These are phyloP conservation scores for Nezara viridula DNA, from an alignment of 2,888 invertebrate genomes.

Conservation along the genomic window DNA sequence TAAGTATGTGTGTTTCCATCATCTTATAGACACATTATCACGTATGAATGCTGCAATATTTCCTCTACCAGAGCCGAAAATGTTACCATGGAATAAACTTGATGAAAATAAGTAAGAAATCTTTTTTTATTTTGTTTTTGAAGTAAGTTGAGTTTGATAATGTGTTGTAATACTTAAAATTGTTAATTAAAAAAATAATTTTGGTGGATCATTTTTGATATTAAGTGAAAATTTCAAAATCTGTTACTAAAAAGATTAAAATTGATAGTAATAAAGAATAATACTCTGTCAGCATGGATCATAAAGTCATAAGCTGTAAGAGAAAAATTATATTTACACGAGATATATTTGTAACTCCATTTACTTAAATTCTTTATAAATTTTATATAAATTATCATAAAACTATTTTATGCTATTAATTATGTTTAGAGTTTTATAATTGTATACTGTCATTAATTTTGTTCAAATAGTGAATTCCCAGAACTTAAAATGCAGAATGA, in stretches of 20 bases:
- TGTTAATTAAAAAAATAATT: background rate
- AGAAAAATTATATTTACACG: no score
- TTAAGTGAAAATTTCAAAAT: no score
- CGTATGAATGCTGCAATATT: constrained; percentile 42
- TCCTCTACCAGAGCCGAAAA: constrained; percentile 12
- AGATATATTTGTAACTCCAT: no score
- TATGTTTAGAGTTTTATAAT: background rate
- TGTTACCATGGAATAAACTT: constrained; percentile 52
- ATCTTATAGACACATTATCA: background rate
- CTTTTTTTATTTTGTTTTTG: background rate
- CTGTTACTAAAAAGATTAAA: no score
- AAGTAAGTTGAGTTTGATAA: background rate
- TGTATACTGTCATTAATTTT: background rate
- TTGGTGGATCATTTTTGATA: no score
- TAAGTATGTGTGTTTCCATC: constrained; percentile 20
- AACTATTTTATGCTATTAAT: background rate
- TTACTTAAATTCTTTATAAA: no score
- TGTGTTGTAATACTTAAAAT: background rate
- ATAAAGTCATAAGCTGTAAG: no score
- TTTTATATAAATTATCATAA: no score
- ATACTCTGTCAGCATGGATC: background rate
- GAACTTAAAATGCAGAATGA: constrained; percentile 45
- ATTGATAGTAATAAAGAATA: no score
- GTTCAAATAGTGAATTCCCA: background rate
- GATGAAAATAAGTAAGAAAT: constrained; percentile 32